Conservation (phyloP, 1,140 invertebrate genomes). For the Centruroides sculpturatus region DNA sequence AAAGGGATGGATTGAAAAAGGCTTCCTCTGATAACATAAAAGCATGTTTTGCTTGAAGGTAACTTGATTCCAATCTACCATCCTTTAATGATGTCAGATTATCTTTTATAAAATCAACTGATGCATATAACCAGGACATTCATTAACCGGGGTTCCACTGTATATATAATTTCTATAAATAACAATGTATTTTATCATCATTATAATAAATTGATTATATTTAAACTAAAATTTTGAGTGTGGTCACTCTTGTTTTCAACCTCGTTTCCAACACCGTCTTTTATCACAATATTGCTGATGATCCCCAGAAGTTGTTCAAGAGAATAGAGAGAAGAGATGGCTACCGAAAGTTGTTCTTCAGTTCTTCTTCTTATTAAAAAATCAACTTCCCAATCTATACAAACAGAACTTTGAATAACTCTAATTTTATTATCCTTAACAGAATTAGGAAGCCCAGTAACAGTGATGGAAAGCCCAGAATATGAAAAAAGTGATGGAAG, state of each 20-base stretch:
- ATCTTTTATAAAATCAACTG: constrained; percentile 44
- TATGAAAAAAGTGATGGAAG: too few species aligned
- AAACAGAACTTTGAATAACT: too few species aligned
- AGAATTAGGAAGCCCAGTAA: too few species aligned
- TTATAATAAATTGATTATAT: too few species aligned
- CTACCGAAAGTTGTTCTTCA: constrained; percentile 62
- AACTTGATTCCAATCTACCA: constrained; percentile 39
- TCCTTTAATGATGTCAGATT: constrained; percentile 37
- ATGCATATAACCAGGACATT: constrained; percentile 42
- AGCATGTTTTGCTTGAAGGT: constrained; percentile 20
- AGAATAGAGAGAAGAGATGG: constrained; percentile 67
- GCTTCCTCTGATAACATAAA: constrained; percentile 49
- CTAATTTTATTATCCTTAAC: too few species aligned
- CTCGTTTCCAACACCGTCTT: constrained; percentile 57
- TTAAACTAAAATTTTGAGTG: too few species aligned
- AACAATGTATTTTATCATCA: too few species aligned
- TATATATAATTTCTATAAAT: too few species aligned
- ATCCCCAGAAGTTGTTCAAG: constrained; percentile 70
- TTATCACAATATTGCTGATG: constrained; percentile 93
- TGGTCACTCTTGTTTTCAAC: too few species aligned
- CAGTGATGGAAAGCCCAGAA: too few species aligned
- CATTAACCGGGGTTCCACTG: too few species aligned
- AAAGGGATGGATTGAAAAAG: constrained; percentile 84
- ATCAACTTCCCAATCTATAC: constrained; percentile 49
- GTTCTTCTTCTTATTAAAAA: constrained; percentile 51